Evolutionary conservation across 2,888 invertebrate genomes (phyloP).

Genomic region (Metacarcinus magister): DNA sequence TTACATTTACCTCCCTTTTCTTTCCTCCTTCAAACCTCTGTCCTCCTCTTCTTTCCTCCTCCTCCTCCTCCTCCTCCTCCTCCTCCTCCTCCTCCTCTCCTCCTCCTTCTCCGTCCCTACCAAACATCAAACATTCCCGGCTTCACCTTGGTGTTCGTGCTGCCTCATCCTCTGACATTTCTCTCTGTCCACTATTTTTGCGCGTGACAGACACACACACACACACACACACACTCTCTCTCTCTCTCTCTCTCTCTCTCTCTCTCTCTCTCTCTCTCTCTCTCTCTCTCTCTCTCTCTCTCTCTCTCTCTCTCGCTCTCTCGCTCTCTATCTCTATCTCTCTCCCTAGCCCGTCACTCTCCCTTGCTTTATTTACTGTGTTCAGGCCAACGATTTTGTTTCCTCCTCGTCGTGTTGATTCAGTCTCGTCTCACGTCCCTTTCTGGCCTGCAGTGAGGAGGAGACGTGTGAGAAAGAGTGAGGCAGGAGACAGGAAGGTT

Average conservation of each 20-base stretch:
- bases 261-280: background rate
- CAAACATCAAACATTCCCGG: background rate
- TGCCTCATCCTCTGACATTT: conserved; percentile 32
- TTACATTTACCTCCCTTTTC: background rate
- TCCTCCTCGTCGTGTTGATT: background rate
- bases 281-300: conserved; percentile 3
- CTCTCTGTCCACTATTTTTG: background rate
- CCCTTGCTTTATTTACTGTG: background rate
- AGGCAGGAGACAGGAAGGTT: background rate
- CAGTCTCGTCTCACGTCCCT: background rate
- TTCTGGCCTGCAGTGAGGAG: background rate
- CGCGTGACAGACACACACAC: background rate
- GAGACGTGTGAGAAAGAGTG: background rate
- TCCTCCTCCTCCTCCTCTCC: conserved; percentile 26
- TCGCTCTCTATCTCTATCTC: conserved; percentile 41
- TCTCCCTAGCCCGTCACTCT: background rate
- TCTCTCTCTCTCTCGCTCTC: conserved; percentile 34
- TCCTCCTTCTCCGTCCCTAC: background rate
- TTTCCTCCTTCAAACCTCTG: background rate
- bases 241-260: background rate
- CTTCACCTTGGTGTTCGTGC: conserved; percentile 17
- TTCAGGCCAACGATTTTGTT: background rate
- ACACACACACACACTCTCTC: background rate
- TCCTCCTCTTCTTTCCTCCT: background rate
- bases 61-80: conserved; percentile 26